Evolutionary conservation across 1,140 invertebrate genomes (phyloP).

Genomic region (Chironomus tepperi): DNA sequence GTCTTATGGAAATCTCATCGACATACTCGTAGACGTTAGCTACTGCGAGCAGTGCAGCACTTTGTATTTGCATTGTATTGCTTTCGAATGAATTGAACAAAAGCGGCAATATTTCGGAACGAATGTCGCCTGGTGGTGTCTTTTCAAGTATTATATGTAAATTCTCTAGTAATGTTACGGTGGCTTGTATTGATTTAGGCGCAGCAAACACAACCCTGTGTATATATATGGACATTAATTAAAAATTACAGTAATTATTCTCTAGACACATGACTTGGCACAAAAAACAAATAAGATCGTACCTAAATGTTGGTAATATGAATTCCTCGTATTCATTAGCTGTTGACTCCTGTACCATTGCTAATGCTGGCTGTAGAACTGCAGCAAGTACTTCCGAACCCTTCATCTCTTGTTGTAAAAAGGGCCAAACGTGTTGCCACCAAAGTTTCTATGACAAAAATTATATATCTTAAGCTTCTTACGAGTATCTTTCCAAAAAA

Average conservation of each 20-base stretch:
- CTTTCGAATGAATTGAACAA: slow-evolving; percentile 84
- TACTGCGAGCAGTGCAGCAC: slow-evolving; percentile 81
- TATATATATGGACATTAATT: background rate
- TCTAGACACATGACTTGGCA: background rate
- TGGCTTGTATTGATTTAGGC: slow-evolving; percentile 82
- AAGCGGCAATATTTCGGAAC: slow-evolving; percentile 75
- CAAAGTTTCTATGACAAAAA: slow-evolving; percentile 76
- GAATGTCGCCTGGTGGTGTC: slow-evolving; percentile 69
- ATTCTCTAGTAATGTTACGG: slow-evolving; percentile 85
- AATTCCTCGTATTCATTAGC: slow-evolving; percentile 74
- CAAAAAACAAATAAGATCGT: slow-evolving; percentile 32
- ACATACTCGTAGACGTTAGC: slow-evolving; percentile 77
- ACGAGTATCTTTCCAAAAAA: no score
- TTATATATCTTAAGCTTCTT: slow-evolving; percentile 15
- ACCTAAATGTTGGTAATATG: slow-evolving; percentile 75
- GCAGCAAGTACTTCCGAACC: slow-evolving; percentile 78
- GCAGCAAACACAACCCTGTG: slow-evolving; percentile 62
- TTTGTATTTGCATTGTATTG: slow-evolving; percentile 83
- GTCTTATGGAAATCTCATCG: slow-evolving; percentile 71
- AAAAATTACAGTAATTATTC: background rate
- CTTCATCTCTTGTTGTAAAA: slow-evolving; percentile 74
- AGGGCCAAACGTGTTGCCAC: slow-evolving; percentile 90
- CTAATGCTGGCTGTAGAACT: slow-evolving; percentile 79
- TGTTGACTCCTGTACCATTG: slow-evolving; percentile 75
- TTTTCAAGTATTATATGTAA: slow-evolving; percentile 85